A percentile compares a stretch with the other conserved stretches of the same genome.
Conservation (phyloP, 2,888 invertebrate genomes). For the Muscina levida region DNA sequence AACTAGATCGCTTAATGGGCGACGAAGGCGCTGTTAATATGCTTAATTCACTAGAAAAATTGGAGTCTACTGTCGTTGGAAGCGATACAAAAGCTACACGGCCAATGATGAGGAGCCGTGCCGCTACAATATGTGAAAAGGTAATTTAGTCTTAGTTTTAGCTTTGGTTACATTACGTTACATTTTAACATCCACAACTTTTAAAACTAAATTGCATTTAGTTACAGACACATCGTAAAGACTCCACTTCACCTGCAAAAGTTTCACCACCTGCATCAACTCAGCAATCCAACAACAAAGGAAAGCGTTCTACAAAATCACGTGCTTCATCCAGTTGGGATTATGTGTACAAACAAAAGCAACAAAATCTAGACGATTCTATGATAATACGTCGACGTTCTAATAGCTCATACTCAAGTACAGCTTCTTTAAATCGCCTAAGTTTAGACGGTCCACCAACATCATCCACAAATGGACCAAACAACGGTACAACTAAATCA, state of each 20-base stretch:
- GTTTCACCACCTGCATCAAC: slow-evolving; percentile 43
- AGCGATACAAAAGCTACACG: slow-evolving; percentile 67
- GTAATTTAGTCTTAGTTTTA: slow-evolving; percentile 62
- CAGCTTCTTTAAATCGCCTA: slow-evolving; percentile 84
- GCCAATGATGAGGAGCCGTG: slow-evolving; percentile 75
- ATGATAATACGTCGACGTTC: slow-evolving; percentile 91
- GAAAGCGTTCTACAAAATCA: slow-evolving; percentile 68
- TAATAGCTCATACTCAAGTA: slow-evolving; percentile 89
- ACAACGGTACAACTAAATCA: slow-evolving; percentile 46
- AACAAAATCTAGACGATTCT: slow-evolving; percentile 85
- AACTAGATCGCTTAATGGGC: slow-evolving; percentile 88
- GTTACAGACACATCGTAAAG: slow-evolving; percentile 50
- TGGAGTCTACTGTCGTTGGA: slow-evolving; percentile 62
- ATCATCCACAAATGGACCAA: slow-evolving; percentile 39
- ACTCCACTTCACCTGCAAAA: slow-evolving; percentile 58
- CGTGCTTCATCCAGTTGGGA: slow-evolving; percentile 80
- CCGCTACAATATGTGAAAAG: slow-evolving; percentile 72
- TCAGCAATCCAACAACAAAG: slow-evolving; percentile 45
- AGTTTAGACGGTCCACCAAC: slow-evolving; percentile 79
- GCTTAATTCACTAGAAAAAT: slow-evolving; percentile 87
- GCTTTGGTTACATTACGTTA: no score
- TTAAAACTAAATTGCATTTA: background rate
- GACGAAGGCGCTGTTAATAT: slow-evolving; percentile 94
- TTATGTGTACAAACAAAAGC: slow-evolving; percentile 83
- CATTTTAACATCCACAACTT: background rate